Base-by-base conservation (phyloP, 2,888 invertebrate species). In the Pachycephus smyrnensis region DNA sequence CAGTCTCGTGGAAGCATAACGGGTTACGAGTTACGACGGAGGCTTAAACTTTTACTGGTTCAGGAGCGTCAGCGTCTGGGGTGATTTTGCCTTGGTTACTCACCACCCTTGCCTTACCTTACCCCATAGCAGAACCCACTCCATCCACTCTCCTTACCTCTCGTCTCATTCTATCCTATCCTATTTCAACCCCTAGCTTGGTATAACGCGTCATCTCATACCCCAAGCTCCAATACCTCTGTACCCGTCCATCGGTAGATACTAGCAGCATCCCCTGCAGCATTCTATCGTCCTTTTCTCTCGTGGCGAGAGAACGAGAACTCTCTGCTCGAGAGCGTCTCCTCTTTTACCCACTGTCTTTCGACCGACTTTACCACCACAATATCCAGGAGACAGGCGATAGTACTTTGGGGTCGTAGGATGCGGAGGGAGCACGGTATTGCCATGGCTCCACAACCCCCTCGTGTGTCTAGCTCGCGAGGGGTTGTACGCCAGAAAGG, bases 11-110 rank as follows among this genome's bases (percentile, higher is more conserved):
- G 82, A 85, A 86, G 84, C 84, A 87, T 87, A 87, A 88, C 87
- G 82, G 86, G 82, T 78, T 79, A 80, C 82, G 83, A 87, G 87
- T 88, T 87, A 89, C 87, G 88, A 86, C 85, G 82, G 84, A 85
- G 88, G 88, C 87, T 87, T 87, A 86, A 87, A 87, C 85, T 90
- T 89, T 89, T 88, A 89, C 86, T 87, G 86, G 84, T 84, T 85
- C 81, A 77, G 84, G 83, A 89, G 85, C 86, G 86, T 88, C 87
- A 87, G 86, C 86, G 87, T 89, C 89, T 88, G 86, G 85, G 81
- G 84, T 85, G 85, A 87, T 88, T 88, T 88, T 87, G 83, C 85
- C 81, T 74, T 80, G 68, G 76, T 75, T 75, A 76, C 74, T 75
- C 73, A 68, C 76, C 69, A 23, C 55, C 55, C 55, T 55, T 55